Conservation (phyloP, 1,140 invertebrate genomes). For the Ylistrum balloti region DNA sequence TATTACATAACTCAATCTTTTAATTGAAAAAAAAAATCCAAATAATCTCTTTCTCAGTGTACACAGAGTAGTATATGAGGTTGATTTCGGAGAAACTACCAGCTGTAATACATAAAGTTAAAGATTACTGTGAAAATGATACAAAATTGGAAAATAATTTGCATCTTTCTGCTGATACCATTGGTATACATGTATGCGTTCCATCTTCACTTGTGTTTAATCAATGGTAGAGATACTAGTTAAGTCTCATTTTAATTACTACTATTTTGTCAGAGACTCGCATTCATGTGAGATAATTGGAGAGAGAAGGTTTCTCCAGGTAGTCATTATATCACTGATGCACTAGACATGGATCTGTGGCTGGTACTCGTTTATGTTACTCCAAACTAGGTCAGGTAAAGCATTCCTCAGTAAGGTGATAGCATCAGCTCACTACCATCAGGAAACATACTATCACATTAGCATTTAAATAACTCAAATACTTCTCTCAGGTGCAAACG, state of each 20-base stretch:
- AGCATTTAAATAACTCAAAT: constrained; percentile 36
- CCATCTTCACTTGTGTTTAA: constrained; percentile 1
- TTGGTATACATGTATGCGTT: constrained; percentile 7
- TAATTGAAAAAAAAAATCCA: background rate
- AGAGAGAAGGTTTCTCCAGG: background rate
- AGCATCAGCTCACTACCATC: background rate
- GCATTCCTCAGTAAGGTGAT: background rate
- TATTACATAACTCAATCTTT: background rate
- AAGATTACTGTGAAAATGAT: background rate
- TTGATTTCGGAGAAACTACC: background rate
- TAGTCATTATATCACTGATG: constrained; percentile 1
- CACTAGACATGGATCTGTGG: background rate
- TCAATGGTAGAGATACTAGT: background rate
- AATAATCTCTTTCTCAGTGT: background rate
- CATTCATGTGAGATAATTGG: constrained; percentile 14
- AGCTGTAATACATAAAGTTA: background rate
- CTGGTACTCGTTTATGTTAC: background rate
- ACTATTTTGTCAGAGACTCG: background rate
- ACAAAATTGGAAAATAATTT: constrained; percentile 13
- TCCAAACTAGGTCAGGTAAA: background rate
- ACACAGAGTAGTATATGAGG: background rate
- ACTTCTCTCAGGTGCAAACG: constrained; percentile 24
- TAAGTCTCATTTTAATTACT: constrained; percentile 25
- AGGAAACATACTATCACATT: constrained; percentile 2
- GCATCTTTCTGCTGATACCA: background rate